phyloP scores from a whole-genome alignment of 2,113 vertebrate genomes.

The Anser brachyrhynchus region DNA sequence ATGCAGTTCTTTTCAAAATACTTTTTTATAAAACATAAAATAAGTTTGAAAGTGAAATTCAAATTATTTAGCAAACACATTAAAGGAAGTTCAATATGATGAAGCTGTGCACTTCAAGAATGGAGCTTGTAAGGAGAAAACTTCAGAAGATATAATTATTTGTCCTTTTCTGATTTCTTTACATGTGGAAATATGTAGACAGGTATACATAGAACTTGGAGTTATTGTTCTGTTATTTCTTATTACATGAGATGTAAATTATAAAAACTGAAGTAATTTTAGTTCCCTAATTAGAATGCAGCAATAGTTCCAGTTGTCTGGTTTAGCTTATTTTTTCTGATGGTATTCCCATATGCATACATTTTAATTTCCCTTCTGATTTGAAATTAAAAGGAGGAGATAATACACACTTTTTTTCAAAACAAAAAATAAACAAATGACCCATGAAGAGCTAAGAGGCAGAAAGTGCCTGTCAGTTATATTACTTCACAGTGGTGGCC shows the following conservation, averaged over 20 bases:
- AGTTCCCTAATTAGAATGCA: background rate
- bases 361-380: slow-evolving; percentile 43
- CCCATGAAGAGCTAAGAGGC: slow-evolving; percentile 84
- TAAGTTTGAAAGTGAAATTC: background rate
- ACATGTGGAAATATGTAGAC: background rate
- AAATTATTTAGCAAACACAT: background rate
- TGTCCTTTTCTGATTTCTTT: background rate
- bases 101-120: background rate
- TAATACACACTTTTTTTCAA: slow-evolving; percentile 70
- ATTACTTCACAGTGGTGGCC: slow-evolving; percentile 86
- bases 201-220: background rate
- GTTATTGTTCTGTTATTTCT: background rate
- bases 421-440: slow-evolving; percentile 82
- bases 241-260: background rate
- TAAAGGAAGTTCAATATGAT: background rate
- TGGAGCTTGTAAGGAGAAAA: background rate
- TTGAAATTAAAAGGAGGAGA: slow-evolving; percentile 66
- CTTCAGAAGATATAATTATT: background rate
- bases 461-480: slow-evolving; percentile 94
- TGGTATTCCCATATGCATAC: slow-evolving; percentile 10
- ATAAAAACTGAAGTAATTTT: background rate
- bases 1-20: background rate
- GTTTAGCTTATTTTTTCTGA: slow-evolving; percentile 1
- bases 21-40: background rate
- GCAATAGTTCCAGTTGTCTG: background rate